Conservation (phyloP, 1,140 invertebrate species). For the Orius insidiosus region DNA sequence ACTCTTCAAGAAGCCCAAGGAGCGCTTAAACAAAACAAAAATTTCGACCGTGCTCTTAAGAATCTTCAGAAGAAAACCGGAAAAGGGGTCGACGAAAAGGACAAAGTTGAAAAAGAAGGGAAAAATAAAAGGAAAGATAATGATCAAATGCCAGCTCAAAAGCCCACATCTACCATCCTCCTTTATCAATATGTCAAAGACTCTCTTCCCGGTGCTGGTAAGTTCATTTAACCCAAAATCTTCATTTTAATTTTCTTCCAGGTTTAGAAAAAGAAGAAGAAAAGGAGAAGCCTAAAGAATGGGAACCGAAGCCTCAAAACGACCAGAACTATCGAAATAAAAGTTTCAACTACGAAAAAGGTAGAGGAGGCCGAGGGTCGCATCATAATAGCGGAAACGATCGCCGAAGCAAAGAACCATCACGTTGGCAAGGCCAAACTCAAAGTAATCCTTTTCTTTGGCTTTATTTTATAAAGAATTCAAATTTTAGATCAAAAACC, state of each 20-base stretch:
- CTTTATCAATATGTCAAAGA: slow-evolving; percentile 76
- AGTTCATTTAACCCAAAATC: neutral
- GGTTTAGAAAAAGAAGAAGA: slow-evolving; percentile 10
- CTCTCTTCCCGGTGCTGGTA: slow-evolving; percentile 26
- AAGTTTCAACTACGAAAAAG: neutral
- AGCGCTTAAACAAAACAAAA: slow-evolving; percentile 48
- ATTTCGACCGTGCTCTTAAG: slow-evolving; percentile 51
- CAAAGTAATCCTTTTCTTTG: slow-evolving; percentile 16
- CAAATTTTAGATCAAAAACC: slow-evolving; percentile 27
- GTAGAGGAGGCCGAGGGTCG: slow-evolving; percentile 22
- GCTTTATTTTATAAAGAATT: neutral
- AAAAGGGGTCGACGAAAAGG: slow-evolving; percentile 28
- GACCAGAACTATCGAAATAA: neutral
- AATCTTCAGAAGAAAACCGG: slow-evolving; percentile 24
- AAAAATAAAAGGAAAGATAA: slow-evolving; percentile 23
- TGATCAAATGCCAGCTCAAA: slow-evolving; percentile 27
- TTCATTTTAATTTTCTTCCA: too few species aligned
- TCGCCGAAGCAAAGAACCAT: neutral
- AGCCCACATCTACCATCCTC: slow-evolving; percentile 67
- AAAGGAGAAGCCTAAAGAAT: slow-evolving; percentile 4
- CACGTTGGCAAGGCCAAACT: slow-evolving; percentile 13
- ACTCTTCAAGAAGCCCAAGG: slow-evolving; percentile 55
- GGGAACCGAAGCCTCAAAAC: slow-evolving; percentile 5
- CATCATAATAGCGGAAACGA: slow-evolving; percentile 13
- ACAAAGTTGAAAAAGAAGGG: slow-evolving; percentile 20